Evolutionary conservation across 2,888 invertebrate species (phyloP).

Genomic region (Sialis fuliginosa): DNA sequence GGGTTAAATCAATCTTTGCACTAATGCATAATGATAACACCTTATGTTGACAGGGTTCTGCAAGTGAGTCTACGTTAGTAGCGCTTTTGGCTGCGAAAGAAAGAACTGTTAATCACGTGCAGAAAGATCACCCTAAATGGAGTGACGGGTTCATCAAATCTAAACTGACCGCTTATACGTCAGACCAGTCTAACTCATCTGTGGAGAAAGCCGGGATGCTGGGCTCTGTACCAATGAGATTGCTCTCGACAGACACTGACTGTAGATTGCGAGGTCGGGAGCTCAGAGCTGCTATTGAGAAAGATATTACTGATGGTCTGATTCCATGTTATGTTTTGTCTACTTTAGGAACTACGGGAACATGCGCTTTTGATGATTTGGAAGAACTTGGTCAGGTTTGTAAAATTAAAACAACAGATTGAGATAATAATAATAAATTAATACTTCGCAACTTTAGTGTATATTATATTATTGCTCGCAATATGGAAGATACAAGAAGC

Average conservation of each 20-base stretch:
- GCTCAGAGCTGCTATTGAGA: conserved; percentile 48
- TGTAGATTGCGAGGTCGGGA: conserved; percentile 49
- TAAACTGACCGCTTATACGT: conserved; percentile 66
- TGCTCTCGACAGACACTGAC: conserved; percentile 48
- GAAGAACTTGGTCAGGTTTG: conserved; percentile 60
- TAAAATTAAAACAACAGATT: too few relatives aligned
- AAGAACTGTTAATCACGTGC: conserved; percentile 37
- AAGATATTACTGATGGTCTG: conserved; percentile 58
- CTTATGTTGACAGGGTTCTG: conserved; percentile 46
- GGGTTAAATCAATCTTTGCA: too few relatives aligned
- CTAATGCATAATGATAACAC: too few relatives aligned
- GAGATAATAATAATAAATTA: too few relatives aligned
- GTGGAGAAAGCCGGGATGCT: conserved; percentile 75
- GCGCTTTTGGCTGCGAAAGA: conserved; percentile 64
- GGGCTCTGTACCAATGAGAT: conserved; percentile 57
- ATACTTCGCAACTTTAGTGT: too few relatives aligned
- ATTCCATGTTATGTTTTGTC: conserved; percentile 78
- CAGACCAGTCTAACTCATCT: conserved; percentile 77
- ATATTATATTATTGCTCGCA: too few relatives aligned
- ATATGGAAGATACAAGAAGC: too few relatives aligned
- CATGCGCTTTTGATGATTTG: conserved; percentile 74
- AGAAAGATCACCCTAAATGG: conserved; percentile 35
- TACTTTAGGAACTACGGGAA: conserved; percentile 76
- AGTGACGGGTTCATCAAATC: conserved; percentile 43
- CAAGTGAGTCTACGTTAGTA: conserved; percentile 76